These are phyloP conservation scores for Calosoma granatense DNA, from an alignment of 1,140 invertebrate species.

Conservation along the genomic window DNA sequence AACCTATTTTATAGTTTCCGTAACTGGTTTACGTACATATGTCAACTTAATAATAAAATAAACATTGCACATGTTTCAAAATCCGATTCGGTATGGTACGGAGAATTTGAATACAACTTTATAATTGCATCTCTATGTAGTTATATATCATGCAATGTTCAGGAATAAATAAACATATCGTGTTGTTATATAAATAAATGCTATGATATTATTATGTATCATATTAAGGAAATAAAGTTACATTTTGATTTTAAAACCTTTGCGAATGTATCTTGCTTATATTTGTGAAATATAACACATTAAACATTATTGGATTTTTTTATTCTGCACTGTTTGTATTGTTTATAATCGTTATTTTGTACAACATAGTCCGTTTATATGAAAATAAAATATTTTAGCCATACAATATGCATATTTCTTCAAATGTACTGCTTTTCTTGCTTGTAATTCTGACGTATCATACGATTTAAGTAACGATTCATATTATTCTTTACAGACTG, in stretches of 20 bases:
- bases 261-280: no score
- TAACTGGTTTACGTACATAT: neutral
- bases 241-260: no score
- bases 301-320: neutral
- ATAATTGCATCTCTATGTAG: no score
- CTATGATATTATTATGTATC: no score
- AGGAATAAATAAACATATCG: no score
- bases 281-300: no score
- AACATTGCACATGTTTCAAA: neutral
- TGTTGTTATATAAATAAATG: no score
- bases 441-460: neutral
- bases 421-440: conserved; percentile 1
- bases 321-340: neutral
- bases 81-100: neutral
- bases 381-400: neutral
- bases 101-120: neutral
- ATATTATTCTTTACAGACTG: conserved; percentile 54
- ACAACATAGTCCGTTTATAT: neutral
- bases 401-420: neutral
- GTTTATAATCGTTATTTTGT: neutral
- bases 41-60: neutral
- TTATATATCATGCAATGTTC: no score
- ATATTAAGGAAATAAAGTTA: no score
- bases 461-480: conserved; percentile 12
- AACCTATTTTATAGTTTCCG: neutral